Evolutionary conservation across 2,113 vertebrate species (phyloP).

Genomic region (Butorides virescens): DNA sequence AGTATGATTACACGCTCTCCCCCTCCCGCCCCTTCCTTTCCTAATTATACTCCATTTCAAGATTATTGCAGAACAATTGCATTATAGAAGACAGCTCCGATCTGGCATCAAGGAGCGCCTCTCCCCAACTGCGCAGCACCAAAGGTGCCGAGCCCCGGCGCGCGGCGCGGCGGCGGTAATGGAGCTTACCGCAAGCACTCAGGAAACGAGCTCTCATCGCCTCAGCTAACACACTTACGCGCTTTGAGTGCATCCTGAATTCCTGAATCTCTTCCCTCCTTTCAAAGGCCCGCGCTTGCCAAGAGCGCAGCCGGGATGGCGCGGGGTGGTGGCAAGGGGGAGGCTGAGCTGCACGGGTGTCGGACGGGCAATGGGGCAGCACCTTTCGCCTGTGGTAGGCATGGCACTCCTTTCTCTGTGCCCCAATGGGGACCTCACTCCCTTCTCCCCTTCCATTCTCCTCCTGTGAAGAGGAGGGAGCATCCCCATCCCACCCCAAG

Average conservation of each 20-base stretch:
- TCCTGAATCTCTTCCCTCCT: background rate
- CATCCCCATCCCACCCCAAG: background rate
- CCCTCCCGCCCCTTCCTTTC: background rate
- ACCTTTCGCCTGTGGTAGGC: accelerated
- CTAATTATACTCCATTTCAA: slow-evolving; percentile 19
- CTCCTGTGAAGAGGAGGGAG: background rate
- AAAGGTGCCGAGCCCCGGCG: background rate
- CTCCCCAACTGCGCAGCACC: background rate
- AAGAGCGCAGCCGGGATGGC: accelerated
- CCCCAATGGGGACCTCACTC: background rate
- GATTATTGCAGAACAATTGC: slow-evolving; percentile 7
- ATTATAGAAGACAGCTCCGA: background rate
- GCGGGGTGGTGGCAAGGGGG: background rate
- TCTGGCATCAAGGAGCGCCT: background rate
- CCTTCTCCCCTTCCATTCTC: background rate
- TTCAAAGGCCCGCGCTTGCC: background rate
- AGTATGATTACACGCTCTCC: accelerated
- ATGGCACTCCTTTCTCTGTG: background rate
- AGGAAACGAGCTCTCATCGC: background rate
- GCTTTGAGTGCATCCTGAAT: background rate
- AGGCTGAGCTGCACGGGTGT: background rate
- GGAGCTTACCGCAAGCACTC: slow-evolving; percentile 33
- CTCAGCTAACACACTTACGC: background rate
- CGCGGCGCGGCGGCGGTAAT: background rate
- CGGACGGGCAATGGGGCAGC: background rate